Base-by-base conservation (phyloP, 2,888 invertebrate species). In the Allophyes oxyacanthae region DNA sequence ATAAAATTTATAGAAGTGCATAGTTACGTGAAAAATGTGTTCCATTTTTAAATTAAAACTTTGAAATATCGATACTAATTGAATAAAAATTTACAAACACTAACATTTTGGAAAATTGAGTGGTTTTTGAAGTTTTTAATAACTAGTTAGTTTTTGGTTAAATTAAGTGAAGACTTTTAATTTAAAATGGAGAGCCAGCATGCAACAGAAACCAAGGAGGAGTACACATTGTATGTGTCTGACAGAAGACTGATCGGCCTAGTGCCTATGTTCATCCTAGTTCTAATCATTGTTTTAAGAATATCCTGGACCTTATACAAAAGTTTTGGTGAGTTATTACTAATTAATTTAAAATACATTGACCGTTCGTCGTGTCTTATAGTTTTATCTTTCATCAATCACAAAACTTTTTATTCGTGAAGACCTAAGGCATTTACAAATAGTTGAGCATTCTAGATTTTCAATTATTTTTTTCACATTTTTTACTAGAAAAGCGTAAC, bases 221-320 rank as follows among this genome's bases (percentile, higher is more conserved):
- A 73, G 13, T 46, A 49, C 15, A 41, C 43, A 0, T 52, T 38
- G 0, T 61, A 40, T 32, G 44, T 62, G 28, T 33, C 46, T 1
- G 70, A 68, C n/a, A 77, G 69, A 34, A 74, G 72, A 58, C 46
- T 84, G 15, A 49, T 84, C 7, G 83, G 83, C 2, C 52, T 91
- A 0, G 55, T 90, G 37, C 91, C 91, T 0, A 79, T 91, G 69
- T 81, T 90, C 38, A 60, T 90, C 43, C 73, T 91, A 32, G 68
- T 90, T 20, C 57, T 87, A 1, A 79, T 91, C 0, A 82, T 91
- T 25, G 77, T 92, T 6, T 55, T 86, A 43, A 85, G 89, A 70
- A 81, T 90, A 55, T 79, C 90, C 5, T 91, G 88, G 79, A 81
- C 89, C 0, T 42, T 91, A 0, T 90, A 85, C 52, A 89, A 85